Conservation (phyloP, 2,113 vertebrate genomes). For the Chaenogobius annularis region DNA sequence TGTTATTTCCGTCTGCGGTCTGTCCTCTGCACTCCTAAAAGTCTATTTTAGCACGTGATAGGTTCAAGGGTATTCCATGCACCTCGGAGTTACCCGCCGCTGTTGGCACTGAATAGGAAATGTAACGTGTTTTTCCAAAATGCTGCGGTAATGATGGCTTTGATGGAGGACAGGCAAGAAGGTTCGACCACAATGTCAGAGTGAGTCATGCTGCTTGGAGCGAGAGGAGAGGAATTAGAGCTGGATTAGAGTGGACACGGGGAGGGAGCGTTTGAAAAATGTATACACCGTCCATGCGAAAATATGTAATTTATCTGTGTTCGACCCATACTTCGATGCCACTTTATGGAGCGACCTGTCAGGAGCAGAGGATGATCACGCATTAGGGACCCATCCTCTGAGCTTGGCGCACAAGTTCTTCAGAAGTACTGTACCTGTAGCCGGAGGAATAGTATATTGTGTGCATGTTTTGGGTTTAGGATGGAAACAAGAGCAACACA, state of each 20-base stretch:
- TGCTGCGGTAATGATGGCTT: conserved; percentile 24
- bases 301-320: not conserved
- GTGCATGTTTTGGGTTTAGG: too few species aligned
- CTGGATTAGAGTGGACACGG: not conserved
- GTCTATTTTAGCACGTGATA: conserved; percentile 51
- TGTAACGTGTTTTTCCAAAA: conserved; percentile 17
- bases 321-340: not conserved
- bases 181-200: not conserved
- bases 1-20: conserved; percentile 56
- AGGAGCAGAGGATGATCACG: too few species aligned
- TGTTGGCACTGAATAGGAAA: conserved; percentile 40
- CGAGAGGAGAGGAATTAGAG: conserved; percentile 5
- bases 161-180: conserved; percentile 15
- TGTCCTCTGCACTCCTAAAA: conserved; percentile 52
- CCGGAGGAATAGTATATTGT: too few species aligned
- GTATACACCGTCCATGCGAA: too few species aligned
- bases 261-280: not conserved
- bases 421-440: too few species aligned
- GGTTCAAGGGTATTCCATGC: conserved; percentile 51
- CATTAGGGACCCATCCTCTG: too few species aligned
- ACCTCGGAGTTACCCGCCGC: conserved; percentile 19
- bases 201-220: conserved; percentile 9
- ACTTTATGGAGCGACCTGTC: too few species aligned
- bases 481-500: too few species aligned
- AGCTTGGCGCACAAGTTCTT: too few species aligned